These are phyloP conservation scores for Hyla sarda DNA, from an alignment of 2,113 vertebrate genomes.

Conservation along the genomic window DNA sequence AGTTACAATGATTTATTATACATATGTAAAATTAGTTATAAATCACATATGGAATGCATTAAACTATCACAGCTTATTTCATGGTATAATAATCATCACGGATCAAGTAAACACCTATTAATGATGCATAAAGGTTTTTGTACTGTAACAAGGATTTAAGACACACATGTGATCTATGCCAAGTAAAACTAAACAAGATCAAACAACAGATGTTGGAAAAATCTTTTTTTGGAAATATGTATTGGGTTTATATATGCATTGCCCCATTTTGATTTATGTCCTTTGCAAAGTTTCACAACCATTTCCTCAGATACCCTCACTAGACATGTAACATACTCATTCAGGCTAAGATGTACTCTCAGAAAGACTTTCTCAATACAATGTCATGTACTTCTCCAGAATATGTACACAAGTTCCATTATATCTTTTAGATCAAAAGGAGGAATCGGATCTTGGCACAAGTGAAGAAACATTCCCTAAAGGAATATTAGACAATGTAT, in stretches of 20 bases:
- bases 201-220: slow-evolving; percentile 39
- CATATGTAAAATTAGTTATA: neutral
- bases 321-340: neutral
- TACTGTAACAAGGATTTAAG: slow-evolving; percentile 28
- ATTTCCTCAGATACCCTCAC: slow-evolving; percentile 10
- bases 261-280: slow-evolving; percentile 26
- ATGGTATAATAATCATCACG: slow-evolving; percentile 32
- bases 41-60: slow-evolving; percentile 12
- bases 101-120: slow-evolving; percentile 46
- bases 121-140: slow-evolving; percentile 43
- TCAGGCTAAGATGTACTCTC: neutral
- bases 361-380: neutral
- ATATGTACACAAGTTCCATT: neutral
- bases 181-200: slow-evolving; percentile 51
- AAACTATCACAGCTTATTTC: slow-evolving; percentile 24
- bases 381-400: neutral
- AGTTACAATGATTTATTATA: neutral
- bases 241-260: slow-evolving; percentile 7
- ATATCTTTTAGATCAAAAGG: neutral
- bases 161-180: slow-evolving; percentile 32
- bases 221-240: slow-evolving; percentile 9
- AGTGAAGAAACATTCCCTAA: too few relatives aligned
- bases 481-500: too few relatives aligned
- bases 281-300: neutral
- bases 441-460: too few relatives aligned